Conservation (phyloP, 2,797 vertebrate species). For the Syngnathus acus region DNA sequence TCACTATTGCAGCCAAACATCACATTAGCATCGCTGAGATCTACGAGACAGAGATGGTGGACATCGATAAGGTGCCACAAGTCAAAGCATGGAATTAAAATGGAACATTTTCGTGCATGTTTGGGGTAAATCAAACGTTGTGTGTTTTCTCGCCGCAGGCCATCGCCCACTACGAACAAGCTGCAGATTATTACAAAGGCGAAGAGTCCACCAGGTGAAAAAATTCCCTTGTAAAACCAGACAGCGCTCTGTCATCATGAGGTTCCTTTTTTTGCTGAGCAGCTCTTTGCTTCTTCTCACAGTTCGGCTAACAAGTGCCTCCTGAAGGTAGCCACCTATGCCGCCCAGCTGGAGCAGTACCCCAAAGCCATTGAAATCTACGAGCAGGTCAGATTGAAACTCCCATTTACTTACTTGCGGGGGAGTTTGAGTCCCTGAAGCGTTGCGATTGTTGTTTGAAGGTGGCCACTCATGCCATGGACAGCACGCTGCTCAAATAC, state of each 20-base stretch:
- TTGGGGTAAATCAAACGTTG: neutral
- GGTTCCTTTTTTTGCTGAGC: neutral
- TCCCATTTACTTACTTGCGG: neutral
- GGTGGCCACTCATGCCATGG: constrained; percentile 86
- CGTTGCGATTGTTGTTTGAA: constrained; percentile 38
- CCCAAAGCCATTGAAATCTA: constrained; percentile 90
- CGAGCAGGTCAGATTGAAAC: constrained; percentile 73
- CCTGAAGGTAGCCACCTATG: constrained; percentile 87
- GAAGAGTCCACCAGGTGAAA: constrained; percentile 88
- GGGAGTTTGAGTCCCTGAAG: neutral
- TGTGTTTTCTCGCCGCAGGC: constrained; percentile 62
- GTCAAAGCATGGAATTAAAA: neutral
- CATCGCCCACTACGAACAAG: constrained; percentile 88
- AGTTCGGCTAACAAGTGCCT: constrained; percentile 89
- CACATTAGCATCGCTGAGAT: constrained; percentile 88
- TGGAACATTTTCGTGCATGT: neutral
- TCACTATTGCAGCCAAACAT: constrained; percentile 91
- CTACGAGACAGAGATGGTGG: constrained; percentile 86
- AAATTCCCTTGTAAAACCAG: neutral
- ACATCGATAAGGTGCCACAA: constrained; percentile 79
- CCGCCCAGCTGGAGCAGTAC: constrained; percentile 89
- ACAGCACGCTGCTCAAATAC: constrained; percentile 89
- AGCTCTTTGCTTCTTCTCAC: neutral
- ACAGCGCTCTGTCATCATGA: neutral
- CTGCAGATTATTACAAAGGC: constrained; percentile 92